Percentiles rank a stretch among this genome's conserved stretches.
Evolutionary conservation across 2,888 invertebrate genomes (phyloP).

Genomic region (Macaria liturata): DNA sequence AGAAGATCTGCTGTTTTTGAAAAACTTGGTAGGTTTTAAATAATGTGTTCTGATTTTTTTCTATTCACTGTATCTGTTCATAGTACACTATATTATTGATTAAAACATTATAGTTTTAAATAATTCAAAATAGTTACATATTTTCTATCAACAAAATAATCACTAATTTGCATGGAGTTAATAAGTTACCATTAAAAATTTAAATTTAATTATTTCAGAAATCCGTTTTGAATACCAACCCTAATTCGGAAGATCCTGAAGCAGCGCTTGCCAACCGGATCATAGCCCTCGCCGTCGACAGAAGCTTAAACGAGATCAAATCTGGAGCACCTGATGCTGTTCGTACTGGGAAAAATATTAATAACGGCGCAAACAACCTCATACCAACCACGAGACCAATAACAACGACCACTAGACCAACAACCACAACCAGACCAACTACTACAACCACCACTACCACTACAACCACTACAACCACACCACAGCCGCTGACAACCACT

Average conservation of each 20-base stretch:
- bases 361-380: constrained; percentile 49
- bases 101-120: no score
- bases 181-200: not conserved
- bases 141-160: no score
- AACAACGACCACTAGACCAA: constrained; percentile 44
- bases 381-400: constrained; percentile 52
- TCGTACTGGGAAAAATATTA: constrained; percentile 59
- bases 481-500: constrained; percentile 55
- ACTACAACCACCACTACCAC: constrained; percentile 49
- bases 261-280: constrained; percentile 79
- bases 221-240: constrained; percentile 68
- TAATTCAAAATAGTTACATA: no score
- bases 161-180: no score
- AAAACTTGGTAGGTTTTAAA: constrained; percentile 79
- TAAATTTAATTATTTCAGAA: constrained; percentile 59
- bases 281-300: constrained; percentile 80
- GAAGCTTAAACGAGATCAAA: constrained; percentile 73
- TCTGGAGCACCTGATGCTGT: constrained; percentile 51
- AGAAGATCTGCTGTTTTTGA: constrained; percentile 84
- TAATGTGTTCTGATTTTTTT: not conserved
- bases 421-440: constrained; percentile 51
- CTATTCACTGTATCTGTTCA: no score
- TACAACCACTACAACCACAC: constrained; percentile 56
- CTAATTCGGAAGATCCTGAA: constrained; percentile 68
- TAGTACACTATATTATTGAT: no score